Conservation (phyloP, 2,113 vertebrate species). For the Hemiprocne comata region DNA sequence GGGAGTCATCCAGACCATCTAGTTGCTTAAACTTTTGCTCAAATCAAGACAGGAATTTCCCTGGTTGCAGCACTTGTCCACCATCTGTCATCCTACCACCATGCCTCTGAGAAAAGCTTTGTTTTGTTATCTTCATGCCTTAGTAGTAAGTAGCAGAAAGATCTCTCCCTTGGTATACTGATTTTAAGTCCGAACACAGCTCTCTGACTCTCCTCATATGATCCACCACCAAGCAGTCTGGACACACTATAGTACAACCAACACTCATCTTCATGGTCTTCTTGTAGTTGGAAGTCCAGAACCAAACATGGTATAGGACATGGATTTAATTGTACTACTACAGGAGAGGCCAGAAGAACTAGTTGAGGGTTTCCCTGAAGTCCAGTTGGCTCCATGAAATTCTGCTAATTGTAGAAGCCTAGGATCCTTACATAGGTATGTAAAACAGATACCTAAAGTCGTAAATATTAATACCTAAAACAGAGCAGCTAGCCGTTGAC, state of each 20-base stretch:
- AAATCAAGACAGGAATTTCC: background rate
- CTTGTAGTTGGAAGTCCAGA: background rate
- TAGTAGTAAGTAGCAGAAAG: background rate
- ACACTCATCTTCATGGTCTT: background rate
- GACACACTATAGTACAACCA: background rate
- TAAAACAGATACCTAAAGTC: background rate
- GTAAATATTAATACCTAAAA: background rate
- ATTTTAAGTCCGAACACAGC: background rate
- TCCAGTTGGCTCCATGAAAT: background rate
- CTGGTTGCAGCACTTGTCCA: background rate
- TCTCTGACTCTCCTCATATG: background rate
- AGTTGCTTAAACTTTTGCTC: background rate
- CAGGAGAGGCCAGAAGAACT: background rate
- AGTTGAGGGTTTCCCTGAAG: background rate
- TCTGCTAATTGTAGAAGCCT: background rate
- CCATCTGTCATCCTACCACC: background rate
- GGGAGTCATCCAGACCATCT: background rate
- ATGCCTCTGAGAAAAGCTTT: background rate
- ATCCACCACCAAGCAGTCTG: background rate
- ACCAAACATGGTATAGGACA: accelerated
- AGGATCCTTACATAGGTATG: background rate
- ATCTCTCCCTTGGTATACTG: background rate
- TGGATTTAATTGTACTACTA: background rate
- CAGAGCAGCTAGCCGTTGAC: background rate
- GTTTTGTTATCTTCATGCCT: background rate